Conservation (phyloP, 1,140 invertebrate genomes). For the Saccostrea cuccullata region DNA sequence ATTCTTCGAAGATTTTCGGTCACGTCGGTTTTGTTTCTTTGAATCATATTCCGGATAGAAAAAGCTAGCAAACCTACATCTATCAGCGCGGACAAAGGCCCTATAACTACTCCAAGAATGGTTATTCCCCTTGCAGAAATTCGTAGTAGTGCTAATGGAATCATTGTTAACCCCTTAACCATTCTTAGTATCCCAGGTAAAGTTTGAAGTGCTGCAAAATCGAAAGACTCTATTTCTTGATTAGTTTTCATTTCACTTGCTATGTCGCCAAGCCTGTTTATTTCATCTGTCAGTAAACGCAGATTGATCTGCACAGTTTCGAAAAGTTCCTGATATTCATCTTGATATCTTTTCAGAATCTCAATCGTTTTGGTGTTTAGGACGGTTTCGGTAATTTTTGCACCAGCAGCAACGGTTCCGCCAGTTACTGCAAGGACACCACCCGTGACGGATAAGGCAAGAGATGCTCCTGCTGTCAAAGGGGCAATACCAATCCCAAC, state of each 20-base stretch:
- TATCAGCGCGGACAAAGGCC: slow-evolving; percentile 36
- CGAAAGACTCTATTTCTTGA: neutral
- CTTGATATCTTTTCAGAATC: slow-evolving; percentile 24
- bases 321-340: neutral
- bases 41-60: slow-evolving; percentile 32
- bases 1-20: slow-evolving; percentile 41
- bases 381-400: slow-evolving; percentile 42
- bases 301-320: neutral
- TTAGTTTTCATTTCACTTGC: neutral
- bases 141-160: slow-evolving; percentile 40
- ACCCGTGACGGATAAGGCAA: slow-evolving; percentile 23
- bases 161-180: slow-evolving; percentile 36
- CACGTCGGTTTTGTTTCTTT: slow-evolving; percentile 35
- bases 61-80: slow-evolving; percentile 38
- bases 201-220: neutral
- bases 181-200: slow-evolving; percentile 4
- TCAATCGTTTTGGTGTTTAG: slow-evolving; percentile 19
- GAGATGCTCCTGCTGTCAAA: slow-evolving; percentile 35
- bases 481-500: slow-evolving; percentile 30
- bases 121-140: slow-evolving; percentile 28
- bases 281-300: neutral
- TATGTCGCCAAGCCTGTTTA: neutral
- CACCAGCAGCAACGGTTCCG: slow-evolving; percentile 25
- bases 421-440: slow-evolving; percentile 42
- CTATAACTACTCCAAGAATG: slow-evolving; percentile 25